Evolutionary conservation across 2,113 vertebrate genomes (phyloP), one percentile per base, ranked within the genome.

Genomic region (Haemorhous mexicanus): DNA sequence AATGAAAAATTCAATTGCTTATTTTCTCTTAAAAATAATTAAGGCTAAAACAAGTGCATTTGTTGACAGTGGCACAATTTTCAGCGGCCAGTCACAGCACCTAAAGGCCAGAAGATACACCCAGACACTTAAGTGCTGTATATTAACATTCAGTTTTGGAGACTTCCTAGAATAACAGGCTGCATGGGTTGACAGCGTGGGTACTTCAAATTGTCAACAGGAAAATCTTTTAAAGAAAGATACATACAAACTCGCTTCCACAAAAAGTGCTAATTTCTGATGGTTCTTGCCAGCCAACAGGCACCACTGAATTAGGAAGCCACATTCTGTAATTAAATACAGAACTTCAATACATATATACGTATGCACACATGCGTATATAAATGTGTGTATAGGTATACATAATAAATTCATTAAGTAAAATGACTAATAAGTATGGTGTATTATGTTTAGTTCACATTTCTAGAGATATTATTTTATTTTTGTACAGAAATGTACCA

Each of bases 41-140:
- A 98, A 98, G 98, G 98, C 98, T 98, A 98, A 98, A 97, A 95
- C 89, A 98, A 98, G 97, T 98, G 97, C 96, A 97, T 97, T 97
- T 97, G 96, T 94, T 97, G 95, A 98, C 93, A 97, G 98, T 96
- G 98, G 98, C 98, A 98, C 97, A 97, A 97, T 90, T 97, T 97
- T 95, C 96, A 97, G 97, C 27, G 76, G 97, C 95, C 95, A 96
- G 95, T 97, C 95, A 92, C 93, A 97, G 97, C 95, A 97, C 90
- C 68, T 84, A 92, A 95, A 97, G 96, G 68, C 84, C 74, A 97
- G 96, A 96, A 96, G 59, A 92, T 89, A 95, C 50, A 90, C 49
- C 91, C 95, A 95, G 93, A 89, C 91, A 93, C 55, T 73, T 92
- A 94, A 96, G 92, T 90, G 94, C 95, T 95, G 94, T 66, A 74